Percentiles rank a stretch among this genome's conserved stretches.
Evolutionary conservation across 2,888 invertebrate genomes (phyloP).

Genomic region (Drosophila koepferae): DNA sequence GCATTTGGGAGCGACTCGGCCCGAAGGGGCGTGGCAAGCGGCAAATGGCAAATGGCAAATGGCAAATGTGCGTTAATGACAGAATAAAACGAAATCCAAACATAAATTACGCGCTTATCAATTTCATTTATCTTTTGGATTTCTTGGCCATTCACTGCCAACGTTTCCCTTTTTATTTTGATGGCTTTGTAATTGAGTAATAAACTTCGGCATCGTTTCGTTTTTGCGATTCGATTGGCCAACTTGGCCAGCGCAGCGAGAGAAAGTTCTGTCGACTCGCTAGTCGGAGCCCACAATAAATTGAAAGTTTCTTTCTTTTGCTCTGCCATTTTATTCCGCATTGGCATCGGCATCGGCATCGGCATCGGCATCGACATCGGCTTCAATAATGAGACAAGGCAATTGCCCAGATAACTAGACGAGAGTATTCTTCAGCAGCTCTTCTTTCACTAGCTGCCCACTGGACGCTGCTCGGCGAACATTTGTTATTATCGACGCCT

Average conservation of each 20-base stretch:
- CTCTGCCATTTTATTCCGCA: constrained; percentile 3
- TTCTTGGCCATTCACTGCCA: constrained; percentile 52
- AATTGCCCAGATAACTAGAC: constrained; percentile 43
- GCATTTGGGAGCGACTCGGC: background rate
- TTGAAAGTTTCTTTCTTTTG: constrained; percentile 45
- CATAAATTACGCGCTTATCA: constrained; percentile 82
- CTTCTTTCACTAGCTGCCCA: background rate
- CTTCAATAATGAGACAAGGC: constrained; percentile 43
- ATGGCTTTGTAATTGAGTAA: constrained; percentile 83
- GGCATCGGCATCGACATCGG: background rate
- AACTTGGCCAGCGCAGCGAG: constrained; percentile 33
- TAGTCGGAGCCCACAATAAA: constrained; percentile 45
- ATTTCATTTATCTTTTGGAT: constrained; percentile 82
- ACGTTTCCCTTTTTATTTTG: constrained; percentile 64
- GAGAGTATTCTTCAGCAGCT: background rate
- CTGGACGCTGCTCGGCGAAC: constrained; percentile 25
- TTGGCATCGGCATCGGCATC: background rate
- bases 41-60: constrained; percentile 47
- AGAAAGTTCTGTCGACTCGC: constrained; percentile 22
- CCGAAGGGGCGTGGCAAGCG: constrained; percentile 50
- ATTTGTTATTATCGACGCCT: constrained; percentile 59
- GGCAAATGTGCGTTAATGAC: constrained; percentile 75
- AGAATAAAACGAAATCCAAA: constrained; percentile 81
- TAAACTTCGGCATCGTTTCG: constrained; percentile 74
- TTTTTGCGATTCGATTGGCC: constrained; percentile 33